Evolutionary conservation across 2,888 invertebrate genomes (phyloP), one percentile per base, ranked within the genome.

Genomic region (Tiliacea citrago): DNA sequence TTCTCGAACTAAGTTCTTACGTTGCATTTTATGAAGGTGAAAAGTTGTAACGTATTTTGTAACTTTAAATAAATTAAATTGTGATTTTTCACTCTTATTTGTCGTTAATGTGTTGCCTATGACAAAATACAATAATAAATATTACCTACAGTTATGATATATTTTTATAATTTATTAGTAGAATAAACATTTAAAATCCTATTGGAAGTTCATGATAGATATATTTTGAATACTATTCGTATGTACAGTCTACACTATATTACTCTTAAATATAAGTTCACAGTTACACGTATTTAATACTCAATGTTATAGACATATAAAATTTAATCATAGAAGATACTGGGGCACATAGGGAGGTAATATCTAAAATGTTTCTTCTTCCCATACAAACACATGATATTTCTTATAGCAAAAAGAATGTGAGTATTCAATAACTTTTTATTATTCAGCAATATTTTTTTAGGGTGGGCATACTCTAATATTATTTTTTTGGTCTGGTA

Each of bases 231-330:
- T 86, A 77, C 47, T 72, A 68, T 62, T 79, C 62, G 4, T 81
- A 86, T 86, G 60, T 78, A 84, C 75, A 80, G 5, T 75, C 75
- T 77, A 82, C 70, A 49, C 58, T 75, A 82, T 47, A 29, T 75
- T 87, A 81, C 68, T 79, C 73, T 76, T 75, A 82, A 60, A 74
- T 74, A 71, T 77, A 74, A 62, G 73, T 76, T 69, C 66, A 76
- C 79, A 79, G n/a, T 63, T 69, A 62, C 65, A 65, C 12, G 13
- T 53, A 62, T 75, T 65, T 77, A 84, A 72, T 70, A 70, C 61
- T 75, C 65, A 80, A 83, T 69, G 42, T 73, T 85, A 88, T 74
- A 88, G 84, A 86, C 82, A 88, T 90, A 90, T 78, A 90, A 89
- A 91, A 89, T 84, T 86, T 91, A 90, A 67, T 71, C 67, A 81